These are phyloP conservation scores for Tetragnatha versicolor DNA, from an alignment of 1,140 invertebrate species.

Conservation along the genomic window DNA sequence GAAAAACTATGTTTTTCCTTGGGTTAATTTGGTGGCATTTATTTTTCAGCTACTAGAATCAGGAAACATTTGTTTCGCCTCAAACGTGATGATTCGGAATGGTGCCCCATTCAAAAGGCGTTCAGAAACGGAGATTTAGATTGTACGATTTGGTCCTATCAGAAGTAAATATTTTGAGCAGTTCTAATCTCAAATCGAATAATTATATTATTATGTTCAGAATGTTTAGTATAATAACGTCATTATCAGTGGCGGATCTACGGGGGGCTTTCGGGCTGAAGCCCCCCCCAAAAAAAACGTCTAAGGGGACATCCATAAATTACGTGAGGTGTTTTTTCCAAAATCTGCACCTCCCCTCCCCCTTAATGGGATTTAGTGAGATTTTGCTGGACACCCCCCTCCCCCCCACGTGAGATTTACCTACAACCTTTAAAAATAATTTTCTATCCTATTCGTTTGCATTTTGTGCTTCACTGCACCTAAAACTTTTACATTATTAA, in stretches of 20 bases:
- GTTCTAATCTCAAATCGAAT: not conserved
- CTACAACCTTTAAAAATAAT: too few relatives aligned
- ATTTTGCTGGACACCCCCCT: too few relatives aligned
- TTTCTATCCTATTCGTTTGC: too few relatives aligned
- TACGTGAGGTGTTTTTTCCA: too few relatives aligned
- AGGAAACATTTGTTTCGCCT: not conserved
- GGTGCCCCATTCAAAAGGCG: not conserved
- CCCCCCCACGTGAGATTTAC: too few relatives aligned
- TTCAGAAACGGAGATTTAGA: not conserved
- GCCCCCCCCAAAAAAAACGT: not conserved
- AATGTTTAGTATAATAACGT: not conserved
- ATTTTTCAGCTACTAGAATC: not conserved
- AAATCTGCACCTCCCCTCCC: too few relatives aligned
- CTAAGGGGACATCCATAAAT: too few relatives aligned
- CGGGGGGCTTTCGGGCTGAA: not conserved
- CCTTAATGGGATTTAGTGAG: too few relatives aligned
- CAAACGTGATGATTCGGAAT: not conserved
- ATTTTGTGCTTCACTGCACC: too few relatives aligned
- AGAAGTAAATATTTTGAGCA: not conserved
- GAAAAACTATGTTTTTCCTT: too few relatives aligned
- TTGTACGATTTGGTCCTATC: slow-evolving; percentile 17
- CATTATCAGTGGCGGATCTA: not conserved
- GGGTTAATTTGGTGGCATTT: too few relatives aligned
- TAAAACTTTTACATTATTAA: too few relatives aligned
- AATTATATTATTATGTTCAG: not conserved